Percentiles rank a stretch among this genome's conserved stretches.
phyloP scores from a whole-genome alignment of 2,113 vertebrate species.

The Pyrgilauda ruficollis region DNA sequence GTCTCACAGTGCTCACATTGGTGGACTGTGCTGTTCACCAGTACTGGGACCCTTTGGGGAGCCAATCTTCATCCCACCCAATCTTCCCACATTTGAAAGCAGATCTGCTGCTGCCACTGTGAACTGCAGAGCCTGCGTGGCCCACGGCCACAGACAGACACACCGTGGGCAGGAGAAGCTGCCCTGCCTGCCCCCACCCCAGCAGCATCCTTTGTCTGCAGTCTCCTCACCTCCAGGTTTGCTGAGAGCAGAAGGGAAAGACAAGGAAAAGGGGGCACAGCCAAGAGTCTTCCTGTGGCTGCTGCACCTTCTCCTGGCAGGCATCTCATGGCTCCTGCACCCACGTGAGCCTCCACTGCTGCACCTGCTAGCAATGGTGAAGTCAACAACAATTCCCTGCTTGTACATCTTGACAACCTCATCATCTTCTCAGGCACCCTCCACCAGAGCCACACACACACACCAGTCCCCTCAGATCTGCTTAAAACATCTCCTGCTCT shows the following conservation, averaged over 20 bases:
- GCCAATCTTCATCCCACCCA: background rate
- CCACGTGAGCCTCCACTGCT: background rate
- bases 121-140: background rate
- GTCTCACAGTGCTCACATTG: background rate
- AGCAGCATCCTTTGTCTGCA: background rate
- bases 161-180: background rate
- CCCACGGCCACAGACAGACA: background rate
- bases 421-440: background rate
- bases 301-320: background rate
- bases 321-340: rapidly evolving
- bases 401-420: background rate
- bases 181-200: background rate
- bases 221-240: background rate
- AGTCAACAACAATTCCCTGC: background rate
- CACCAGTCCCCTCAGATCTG: background rate
- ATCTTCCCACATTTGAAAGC: background rate
- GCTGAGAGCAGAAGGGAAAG: background rate
- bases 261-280: background rate
- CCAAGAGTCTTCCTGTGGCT: background rate
- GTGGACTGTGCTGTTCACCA: background rate
- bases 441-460: background rate
- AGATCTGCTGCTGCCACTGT: background rate
- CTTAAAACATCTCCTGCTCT: rapidly evolving
- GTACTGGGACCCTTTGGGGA: background rate
- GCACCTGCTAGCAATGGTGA: background rate